A percentile compares a stretch with the other conserved stretches of the same genome.
phyloP scores from a whole-genome alignment of 1,140 invertebrate genomes.

The Pachypeltis micranthus region DNA sequence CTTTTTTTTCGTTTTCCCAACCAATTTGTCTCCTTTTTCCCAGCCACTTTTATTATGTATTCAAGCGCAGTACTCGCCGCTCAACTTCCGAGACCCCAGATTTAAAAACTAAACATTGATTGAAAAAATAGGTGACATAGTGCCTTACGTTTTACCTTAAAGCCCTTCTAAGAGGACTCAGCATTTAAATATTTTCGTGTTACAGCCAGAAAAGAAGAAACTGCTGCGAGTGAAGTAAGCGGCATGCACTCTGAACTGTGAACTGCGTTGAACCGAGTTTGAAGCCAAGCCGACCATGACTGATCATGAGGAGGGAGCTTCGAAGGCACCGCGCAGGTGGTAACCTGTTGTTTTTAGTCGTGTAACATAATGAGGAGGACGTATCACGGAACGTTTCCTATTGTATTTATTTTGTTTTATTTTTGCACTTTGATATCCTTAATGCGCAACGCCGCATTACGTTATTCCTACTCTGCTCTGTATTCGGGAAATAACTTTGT shows the following conservation, averaged over 20 bases:
- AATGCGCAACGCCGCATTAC: too few species aligned
- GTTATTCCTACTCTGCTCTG: too few species aligned
- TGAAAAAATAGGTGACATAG: not conserved
- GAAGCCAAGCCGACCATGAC: not conserved
- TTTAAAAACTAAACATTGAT: not conserved
- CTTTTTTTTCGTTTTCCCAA: too few species aligned
- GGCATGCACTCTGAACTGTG: not conserved
- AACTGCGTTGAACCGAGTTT: not conserved
- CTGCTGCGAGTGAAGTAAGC: conserved; percentile 14
- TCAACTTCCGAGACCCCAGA: not conserved
- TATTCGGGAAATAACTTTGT: too few species aligned
- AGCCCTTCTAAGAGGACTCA: not conserved
- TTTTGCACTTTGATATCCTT: too few species aligned
- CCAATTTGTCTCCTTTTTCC: too few species aligned
- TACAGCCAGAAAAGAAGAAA: conserved; percentile 24
- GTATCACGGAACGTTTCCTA: not conserved
- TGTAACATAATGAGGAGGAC: not conserved
- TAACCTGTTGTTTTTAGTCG: not conserved
- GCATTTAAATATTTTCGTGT: conserved; percentile 8
- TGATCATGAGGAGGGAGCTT: not conserved
- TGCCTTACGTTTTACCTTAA: not conserved
- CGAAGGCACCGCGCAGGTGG: too few species aligned
- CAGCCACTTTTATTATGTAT: too few species aligned
- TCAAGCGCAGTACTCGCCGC: too few species aligned
- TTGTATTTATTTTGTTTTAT: not conserved